Evolutionary conservation across 2,888 invertebrate genomes (phyloP).

Genomic region (Trichogramma dendrolimi): DNA sequence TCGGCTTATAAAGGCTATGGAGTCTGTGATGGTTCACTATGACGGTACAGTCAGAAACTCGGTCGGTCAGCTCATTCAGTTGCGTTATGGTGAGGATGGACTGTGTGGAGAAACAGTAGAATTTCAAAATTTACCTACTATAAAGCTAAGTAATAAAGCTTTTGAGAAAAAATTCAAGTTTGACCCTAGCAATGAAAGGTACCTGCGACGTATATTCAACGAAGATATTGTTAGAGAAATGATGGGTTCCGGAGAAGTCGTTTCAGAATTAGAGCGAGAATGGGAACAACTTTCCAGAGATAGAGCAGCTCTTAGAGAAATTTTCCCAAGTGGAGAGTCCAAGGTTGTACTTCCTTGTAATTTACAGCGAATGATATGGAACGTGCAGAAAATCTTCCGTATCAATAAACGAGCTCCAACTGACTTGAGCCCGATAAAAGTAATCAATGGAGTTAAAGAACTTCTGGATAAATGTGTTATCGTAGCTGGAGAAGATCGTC

Average conservation of each 20-base stretch:
- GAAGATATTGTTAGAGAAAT: slow-evolving; percentile 94
- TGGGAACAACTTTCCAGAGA: slow-evolving; percentile 92
- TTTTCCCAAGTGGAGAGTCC: slow-evolving; percentile 95
- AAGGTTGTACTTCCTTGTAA: slow-evolving; percentile 98
- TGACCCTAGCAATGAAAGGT: slow-evolving; percentile 91
- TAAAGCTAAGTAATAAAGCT: slow-evolving; percentile 89
- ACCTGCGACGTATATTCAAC: slow-evolving; percentile 81
- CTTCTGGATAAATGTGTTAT: slow-evolving; percentile 86
- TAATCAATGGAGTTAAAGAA: slow-evolving; percentile 85
- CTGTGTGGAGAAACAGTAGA: slow-evolving; percentile 95
- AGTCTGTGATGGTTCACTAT: slow-evolving; percentile 98
- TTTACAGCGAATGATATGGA: slow-evolving; percentile 98
- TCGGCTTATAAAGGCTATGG: slow-evolving; percentile 99
- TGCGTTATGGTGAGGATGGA: slow-evolving; percentile 99
- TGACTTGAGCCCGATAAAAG: slow-evolving; percentile 88
- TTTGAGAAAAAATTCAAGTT: slow-evolving; percentile 97
- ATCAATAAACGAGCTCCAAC: slow-evolving; percentile 92
- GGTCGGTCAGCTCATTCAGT: slow-evolving; percentile 89
- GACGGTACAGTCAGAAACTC: slow-evolving; percentile 98
- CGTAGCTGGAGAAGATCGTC: slow-evolving; percentile 88
- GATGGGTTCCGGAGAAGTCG: slow-evolving; percentile 85
- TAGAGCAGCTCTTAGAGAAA: slow-evolving; percentile 79
- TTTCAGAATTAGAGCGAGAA: slow-evolving; percentile 89
- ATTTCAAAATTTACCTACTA: slow-evolving; percentile 90
- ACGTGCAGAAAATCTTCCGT: slow-evolving; percentile 99